phyloP scores from a whole-genome alignment of 1,140 invertebrate species.

The Drosophila paulistorum region DNA sequence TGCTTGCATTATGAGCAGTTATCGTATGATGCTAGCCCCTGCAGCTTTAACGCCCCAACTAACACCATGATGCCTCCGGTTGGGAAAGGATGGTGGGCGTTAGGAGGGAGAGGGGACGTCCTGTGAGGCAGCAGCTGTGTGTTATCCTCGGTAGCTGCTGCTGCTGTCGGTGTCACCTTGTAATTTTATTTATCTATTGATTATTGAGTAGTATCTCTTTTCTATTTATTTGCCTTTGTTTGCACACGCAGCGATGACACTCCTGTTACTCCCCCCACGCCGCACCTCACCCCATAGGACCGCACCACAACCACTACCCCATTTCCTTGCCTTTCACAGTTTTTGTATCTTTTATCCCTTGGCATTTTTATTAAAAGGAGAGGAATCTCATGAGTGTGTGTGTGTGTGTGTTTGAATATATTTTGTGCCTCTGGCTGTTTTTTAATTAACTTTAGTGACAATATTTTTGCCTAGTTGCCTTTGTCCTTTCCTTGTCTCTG shows the following conservation, averaged over 20 bases:
- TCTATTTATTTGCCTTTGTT: slow-evolving; percentile 82
- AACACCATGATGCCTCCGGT: not conserved
- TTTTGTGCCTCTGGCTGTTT: slow-evolving; percentile 72
- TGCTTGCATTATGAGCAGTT: slow-evolving; percentile 74
- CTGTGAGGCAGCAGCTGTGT: slow-evolving; percentile 51
- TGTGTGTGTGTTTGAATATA: slow-evolving; percentile 41
- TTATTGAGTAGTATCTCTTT: slow-evolving; percentile 82
- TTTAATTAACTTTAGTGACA: slow-evolving; percentile 82
- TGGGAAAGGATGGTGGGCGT: not conserved
- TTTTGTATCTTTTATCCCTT: slow-evolving; percentile 29
- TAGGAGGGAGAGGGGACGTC: not conserved
- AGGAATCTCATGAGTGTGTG: slow-evolving; percentile 43
- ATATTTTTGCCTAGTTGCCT: slow-evolving; percentile 66
- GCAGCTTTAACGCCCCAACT: slow-evolving; percentile 58
- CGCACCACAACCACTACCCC: not conserved
- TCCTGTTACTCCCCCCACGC: slow-evolving; percentile 21
- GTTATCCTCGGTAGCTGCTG: slow-evolving; percentile 53
- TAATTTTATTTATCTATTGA: slow-evolving; percentile 82
- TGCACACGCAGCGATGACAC: slow-evolving; percentile 74
- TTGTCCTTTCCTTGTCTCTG: not conserved
- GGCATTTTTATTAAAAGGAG: slow-evolving; percentile 72
- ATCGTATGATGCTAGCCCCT: slow-evolving; percentile 53
- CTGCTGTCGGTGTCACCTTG: slow-evolving; percentile 76
- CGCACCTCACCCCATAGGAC: too few relatives aligned
- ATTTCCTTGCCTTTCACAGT: not conserved